Percentiles rank a stretch among this genome's conserved stretches.
phyloP scores from a whole-genome alignment of 2,797 vertebrate species.

The Glyptemys insculpta region DNA sequence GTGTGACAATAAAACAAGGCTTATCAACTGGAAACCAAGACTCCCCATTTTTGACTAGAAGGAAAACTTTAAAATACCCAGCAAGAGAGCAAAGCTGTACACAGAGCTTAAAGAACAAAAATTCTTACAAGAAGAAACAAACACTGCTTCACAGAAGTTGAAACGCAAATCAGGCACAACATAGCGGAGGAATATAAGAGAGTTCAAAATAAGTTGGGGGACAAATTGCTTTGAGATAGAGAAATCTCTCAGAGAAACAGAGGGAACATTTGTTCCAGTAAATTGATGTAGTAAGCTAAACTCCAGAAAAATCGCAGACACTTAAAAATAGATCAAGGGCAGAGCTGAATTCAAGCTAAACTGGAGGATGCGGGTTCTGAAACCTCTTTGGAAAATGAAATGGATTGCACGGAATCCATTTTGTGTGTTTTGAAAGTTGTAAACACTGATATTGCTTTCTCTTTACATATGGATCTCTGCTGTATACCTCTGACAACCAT shows the following conservation, averaged over 20 bases:
- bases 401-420: not conserved
- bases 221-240: conserved; percentile 64
- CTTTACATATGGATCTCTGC: not conserved
- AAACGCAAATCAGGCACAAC: conserved; percentile 49
- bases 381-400: conserved; percentile 15
- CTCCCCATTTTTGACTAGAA: conserved; percentile 7
- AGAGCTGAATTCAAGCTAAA: conserved; percentile 41
- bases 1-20: not conserved
- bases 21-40: not conserved
- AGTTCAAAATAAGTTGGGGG: conserved; percentile 50
- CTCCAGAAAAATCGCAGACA: conserved; percentile 55
- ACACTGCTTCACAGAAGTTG: conserved; percentile 26
- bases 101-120: conserved; percentile 27
- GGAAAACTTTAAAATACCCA: not conserved
- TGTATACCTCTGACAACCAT: not conserved
- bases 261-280: conserved; percentile 60
- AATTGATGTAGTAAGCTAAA: conserved; percentile 53
- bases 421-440: not conserved
- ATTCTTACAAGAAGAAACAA: conserved; percentile 37
- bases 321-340: conserved; percentile 60
- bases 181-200: conserved; percentile 28
- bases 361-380: conserved; percentile 18
- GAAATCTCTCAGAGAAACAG: conserved; percentile 58
- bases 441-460: not conserved
- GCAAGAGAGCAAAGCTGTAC: not conserved